Evolutionary conservation across 2,888 invertebrate species (phyloP).

Genomic region (Papilio demoleus): DNA sequence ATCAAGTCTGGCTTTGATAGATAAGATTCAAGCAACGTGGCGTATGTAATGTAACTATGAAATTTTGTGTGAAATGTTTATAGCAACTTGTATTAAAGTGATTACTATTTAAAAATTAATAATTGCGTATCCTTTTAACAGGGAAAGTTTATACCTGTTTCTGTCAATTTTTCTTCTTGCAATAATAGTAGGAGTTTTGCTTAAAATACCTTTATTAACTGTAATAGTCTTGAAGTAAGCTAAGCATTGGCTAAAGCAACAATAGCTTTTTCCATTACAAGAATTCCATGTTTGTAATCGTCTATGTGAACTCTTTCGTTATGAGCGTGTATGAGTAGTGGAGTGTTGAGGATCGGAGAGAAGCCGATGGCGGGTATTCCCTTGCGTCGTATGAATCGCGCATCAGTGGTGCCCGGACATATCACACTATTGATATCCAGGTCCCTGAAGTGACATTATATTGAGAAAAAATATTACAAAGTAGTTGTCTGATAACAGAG

Average conservation of each 20-base stretch:
- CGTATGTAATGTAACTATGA: not conserved
- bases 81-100: not conserved
- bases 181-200: too few relatives aligned
- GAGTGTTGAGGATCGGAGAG: conserved; percentile 91
- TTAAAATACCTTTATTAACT: too few relatives aligned
- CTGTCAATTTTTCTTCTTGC: too few relatives aligned
- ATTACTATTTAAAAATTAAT: not conserved
- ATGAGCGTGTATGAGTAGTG: conserved; percentile 90
- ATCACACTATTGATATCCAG: conserved; percentile 67
- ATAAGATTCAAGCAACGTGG: not conserved
- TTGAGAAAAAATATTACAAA: too few relatives aligned
- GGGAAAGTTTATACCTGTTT: not conserved
- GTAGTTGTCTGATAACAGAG: too few relatives aligned
- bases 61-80: not conserved
- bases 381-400: conserved; percentile 88
- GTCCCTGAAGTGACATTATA: conserved; percentile 54
- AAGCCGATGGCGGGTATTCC: conserved; percentile 92
- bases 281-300: conserved; percentile 88
- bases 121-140: not conserved
- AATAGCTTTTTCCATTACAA: conserved; percentile 88
- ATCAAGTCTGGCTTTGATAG: conserved; percentile 11
- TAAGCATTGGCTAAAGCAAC: conserved; percentile 83
- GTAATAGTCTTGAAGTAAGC: conserved; percentile 8
- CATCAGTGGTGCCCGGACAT: conserved; percentile 95
- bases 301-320: conserved; percentile 91